Evolutionary conservation across 2,888 invertebrate genomes (phyloP).

Genomic region (Napeogenes sylphis): DNA sequence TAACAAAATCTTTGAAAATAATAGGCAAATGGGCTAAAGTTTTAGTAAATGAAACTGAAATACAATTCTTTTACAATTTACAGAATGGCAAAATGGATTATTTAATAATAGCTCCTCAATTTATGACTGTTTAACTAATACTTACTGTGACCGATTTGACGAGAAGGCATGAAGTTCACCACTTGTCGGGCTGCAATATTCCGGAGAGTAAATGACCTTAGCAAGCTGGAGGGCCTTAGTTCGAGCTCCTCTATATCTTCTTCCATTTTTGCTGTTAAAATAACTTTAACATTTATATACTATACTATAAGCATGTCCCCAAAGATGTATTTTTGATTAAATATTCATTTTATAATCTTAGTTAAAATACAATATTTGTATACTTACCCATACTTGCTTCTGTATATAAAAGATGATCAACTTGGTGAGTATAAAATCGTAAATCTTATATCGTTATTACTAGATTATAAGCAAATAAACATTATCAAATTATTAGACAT

Average conservation of each 20-base stretch:
- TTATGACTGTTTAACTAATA: slow-evolving; percentile 11
- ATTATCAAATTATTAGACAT: neutral
- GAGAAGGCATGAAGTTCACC: slow-evolving; percentile 70
- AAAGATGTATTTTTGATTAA: no score
- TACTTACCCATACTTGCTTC: no score
- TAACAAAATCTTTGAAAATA: no score
- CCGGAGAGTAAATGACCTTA: slow-evolving; percentile 51
- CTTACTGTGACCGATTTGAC: slow-evolving; percentile 64
- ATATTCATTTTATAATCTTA: no score
- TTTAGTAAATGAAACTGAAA: no score
- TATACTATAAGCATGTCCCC: neutral
- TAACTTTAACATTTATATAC: slow-evolving; percentile 1
- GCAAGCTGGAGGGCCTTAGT: slow-evolving; percentile 42
- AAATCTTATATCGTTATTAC: neutral
- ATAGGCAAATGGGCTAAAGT: no score
- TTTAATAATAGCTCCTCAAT: no score
- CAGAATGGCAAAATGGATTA: no score
- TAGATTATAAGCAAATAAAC: neutral
- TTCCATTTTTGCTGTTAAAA: slow-evolving; percentile 32
- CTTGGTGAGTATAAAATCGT: no score
- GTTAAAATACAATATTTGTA: no score
- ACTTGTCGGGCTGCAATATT: slow-evolving; percentile 62
- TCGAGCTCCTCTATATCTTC: slow-evolving; percentile 47
- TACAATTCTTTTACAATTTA: no score
- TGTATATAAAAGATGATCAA: no score